These are phyloP conservation scores for Sphaeridia pumilis DNA, from an alignment of 2,888 invertebrate species.

Conservation along the genomic window DNA sequence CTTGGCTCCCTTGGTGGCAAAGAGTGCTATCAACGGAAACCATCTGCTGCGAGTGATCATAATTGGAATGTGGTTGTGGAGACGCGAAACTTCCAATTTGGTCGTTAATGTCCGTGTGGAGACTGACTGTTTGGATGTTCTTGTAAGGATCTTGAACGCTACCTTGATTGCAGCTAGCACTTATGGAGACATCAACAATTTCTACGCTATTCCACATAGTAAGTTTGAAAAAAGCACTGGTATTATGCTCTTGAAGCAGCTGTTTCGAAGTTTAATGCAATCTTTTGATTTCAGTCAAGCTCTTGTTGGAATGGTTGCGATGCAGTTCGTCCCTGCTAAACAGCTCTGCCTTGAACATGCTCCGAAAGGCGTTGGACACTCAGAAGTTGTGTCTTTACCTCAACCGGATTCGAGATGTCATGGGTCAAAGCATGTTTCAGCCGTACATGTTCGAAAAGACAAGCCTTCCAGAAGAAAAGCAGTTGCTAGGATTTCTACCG, in stretches of 20 bases:
- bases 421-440: too few species aligned
- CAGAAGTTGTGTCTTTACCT: slow-evolving; percentile 22
- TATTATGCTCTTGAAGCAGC: background rate
- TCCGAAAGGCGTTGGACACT: slow-evolving; percentile 17
- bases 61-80: slow-evolving; percentile 30
- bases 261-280: background rate
- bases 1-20: slow-evolving; percentile 21
- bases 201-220: slow-evolving; percentile 26
- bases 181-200: slow-evolving; percentile 13
- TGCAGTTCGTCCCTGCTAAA: slow-evolving; percentile 6
- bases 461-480: slow-evolving; percentile 31
- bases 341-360: slow-evolving; percentile 6
- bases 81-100: slow-evolving; percentile 18
- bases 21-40: slow-evolving; percentile 19
- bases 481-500: slow-evolving; percentile 29
- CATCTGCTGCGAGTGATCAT: slow-evolving; percentile 26
- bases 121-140: slow-evolving; percentile 18
- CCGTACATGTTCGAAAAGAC: too few species aligned
- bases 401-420: slow-evolving; percentile 24
- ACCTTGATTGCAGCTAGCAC: slow-evolving; percentile 20
- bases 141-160: slow-evolving; percentile 23
- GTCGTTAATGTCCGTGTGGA: background rate
- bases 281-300: slow-evolving; percentile 24
- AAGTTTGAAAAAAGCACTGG: slow-evolving; percentile 7
- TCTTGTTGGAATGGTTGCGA: slow-evolving; percentile 28